phyloP scores from a whole-genome alignment of 2,888 invertebrate genomes.

The Carcina quercana region DNA sequence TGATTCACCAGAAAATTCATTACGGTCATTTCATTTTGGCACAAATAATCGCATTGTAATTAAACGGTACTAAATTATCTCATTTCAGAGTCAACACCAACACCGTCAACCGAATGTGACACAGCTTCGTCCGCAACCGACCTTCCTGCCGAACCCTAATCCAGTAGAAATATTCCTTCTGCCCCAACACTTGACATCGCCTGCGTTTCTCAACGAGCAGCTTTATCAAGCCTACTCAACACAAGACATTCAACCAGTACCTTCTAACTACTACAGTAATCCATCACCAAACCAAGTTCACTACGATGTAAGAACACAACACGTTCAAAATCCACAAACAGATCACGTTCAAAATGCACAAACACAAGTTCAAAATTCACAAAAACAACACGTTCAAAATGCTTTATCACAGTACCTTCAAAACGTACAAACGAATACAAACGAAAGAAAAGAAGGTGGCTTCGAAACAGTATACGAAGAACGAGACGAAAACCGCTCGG shows the following conservation, averaged over 20 bases:
- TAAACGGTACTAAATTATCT: too few relatives aligned
- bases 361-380: too few relatives aligned
- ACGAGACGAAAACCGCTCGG: conserved; percentile 17
- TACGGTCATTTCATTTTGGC: too few relatives aligned
- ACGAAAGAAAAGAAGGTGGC: conserved; percentile 4
- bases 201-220: conserved; percentile 18
- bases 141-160: conserved; percentile 5
- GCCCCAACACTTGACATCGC: conserved; percentile 38
- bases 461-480: conserved; percentile 5
- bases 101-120: neutral
- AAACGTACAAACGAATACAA: too few relatives aligned
- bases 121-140: conserved; percentile 12
- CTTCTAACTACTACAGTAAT: conserved; percentile 21
- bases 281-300: conserved; percentile 22
- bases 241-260: conserved; percentile 13
- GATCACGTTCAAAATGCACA: too few relatives aligned
- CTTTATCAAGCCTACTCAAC: conserved; percentile 23
- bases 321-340: too few relatives aligned
- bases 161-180: conserved; percentile 45
- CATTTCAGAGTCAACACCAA: neutral
- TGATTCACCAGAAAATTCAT: too few relatives aligned
- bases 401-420: too few relatives aligned
- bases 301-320: conserved; percentile 32
- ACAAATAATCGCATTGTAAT: too few relatives aligned
- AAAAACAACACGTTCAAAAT: too few relatives aligned